phyloP scores from a whole-genome alignment of 2,113 vertebrate species.

The Mustelus asterias region DNA sequence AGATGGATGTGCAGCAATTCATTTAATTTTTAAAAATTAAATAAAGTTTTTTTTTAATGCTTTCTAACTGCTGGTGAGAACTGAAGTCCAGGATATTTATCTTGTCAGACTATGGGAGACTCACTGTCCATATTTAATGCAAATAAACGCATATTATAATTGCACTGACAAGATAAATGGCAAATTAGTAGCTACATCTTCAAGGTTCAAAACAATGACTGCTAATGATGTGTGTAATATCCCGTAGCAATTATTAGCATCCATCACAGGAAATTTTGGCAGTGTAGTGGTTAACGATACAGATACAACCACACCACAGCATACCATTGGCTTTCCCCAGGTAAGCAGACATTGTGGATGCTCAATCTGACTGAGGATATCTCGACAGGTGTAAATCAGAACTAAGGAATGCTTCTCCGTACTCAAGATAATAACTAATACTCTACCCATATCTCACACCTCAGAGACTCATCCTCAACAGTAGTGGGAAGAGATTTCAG shows the following conservation, averaged over 20 bases:
- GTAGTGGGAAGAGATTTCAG: neutral
- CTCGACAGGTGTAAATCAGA: neutral
- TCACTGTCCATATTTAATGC: neutral
- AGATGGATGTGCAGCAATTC: neutral
- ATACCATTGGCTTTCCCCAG: neutral
- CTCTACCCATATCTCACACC: neutral
- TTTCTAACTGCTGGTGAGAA: neutral
- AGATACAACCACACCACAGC: neutral
- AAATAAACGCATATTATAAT: neutral
- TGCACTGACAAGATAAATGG: neutral
- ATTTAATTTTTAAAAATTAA: neutral
- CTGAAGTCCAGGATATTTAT: neutral
- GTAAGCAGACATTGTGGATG: neutral
- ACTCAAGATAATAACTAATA: neutral
- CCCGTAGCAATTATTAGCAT: neutral
- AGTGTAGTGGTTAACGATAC: too few species aligned
- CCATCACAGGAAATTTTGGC: neutral
- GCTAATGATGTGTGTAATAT: neutral
- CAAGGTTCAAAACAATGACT: neutral
- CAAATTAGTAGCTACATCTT: neutral
- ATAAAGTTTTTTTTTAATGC: neutral
- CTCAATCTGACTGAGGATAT: neutral
- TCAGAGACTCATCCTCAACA: neutral
- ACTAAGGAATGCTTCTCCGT: neutral
- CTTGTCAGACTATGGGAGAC: neutral